Percentiles rank a stretch among this genome's conserved stretches.
Evolutionary conservation across 2,113 vertebrate species (phyloP).

Genomic region (Centropus unirufus): DNA sequence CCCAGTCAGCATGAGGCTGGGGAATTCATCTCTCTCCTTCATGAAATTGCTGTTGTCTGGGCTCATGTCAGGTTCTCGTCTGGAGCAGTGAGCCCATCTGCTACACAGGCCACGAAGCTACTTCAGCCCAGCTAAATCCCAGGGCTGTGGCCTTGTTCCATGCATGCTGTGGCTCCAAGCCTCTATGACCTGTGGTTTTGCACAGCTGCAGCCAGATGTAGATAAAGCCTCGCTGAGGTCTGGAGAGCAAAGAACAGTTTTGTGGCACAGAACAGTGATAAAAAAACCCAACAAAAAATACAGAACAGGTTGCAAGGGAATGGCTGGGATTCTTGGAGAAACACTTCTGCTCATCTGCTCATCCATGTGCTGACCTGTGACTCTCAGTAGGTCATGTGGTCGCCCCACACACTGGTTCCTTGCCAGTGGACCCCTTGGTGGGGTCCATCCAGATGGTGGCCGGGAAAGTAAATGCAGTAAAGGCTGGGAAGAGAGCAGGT

Average conservation of each 20-base stretch:
- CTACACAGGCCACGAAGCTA: fast-evolving
- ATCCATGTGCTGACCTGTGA: fast-evolving
- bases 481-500: background rate
- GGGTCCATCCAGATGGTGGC: background rate
- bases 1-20: fast-evolving
- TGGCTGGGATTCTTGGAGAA: background rate
- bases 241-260: background rate
- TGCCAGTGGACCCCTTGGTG: background rate
- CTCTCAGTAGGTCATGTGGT: fast-evolving
- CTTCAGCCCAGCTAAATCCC: fast-evolving
- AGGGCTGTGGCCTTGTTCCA: fast-evolving
- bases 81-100: fast-evolving
- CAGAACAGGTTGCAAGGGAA: background rate
- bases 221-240: background rate
- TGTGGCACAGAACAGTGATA: fast-evolving
- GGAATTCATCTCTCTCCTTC: background rate
- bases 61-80: background rate
- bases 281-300: no score
- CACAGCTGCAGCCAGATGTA: background rate
- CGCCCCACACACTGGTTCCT: background rate
- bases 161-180: fast-evolving
- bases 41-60: fast-evolving
- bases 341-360: background rate
- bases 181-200: background rate
- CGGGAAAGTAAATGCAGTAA: background rate